A percentile compares a stretch with the other conserved stretches of the same genome.
These are phyloP conservation scores for Indicator maculatus DNA, from an alignment of 2,113 vertebrate genomes.

Conservation along the genomic window DNA sequence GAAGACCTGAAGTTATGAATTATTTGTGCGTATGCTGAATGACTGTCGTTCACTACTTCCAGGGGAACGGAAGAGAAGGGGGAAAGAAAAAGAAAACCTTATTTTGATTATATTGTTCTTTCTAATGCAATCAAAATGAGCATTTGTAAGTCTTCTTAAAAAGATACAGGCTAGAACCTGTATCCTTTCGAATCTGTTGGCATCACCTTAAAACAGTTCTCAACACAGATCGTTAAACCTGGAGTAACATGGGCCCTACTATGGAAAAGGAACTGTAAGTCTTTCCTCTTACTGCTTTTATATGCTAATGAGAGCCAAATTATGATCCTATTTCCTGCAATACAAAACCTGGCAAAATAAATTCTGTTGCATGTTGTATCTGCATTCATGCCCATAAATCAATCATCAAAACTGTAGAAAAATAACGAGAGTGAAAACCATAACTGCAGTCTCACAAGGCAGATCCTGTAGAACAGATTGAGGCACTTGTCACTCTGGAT, in stretches of 20 bases:
- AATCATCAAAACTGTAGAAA: background rate
- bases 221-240: background rate
- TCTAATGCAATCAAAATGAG: background rate
- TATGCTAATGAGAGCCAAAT: background rate
- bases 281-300: background rate
- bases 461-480: background rate
- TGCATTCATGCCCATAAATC: background rate
- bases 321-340: background rate
- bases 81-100: background rate
- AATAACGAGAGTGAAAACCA: background rate
- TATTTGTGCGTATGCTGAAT: constrained; percentile 56
- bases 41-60: constrained; percentile 43
- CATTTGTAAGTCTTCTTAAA: background rate
- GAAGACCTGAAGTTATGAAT: constrained; percentile 26
- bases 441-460: background rate
- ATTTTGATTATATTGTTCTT: background rate
- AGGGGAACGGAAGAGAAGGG: background rate
- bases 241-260: background rate
- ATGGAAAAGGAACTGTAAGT: background rate
- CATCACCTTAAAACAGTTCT: background rate
- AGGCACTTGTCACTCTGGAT: background rate
- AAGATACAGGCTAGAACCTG: background rate
- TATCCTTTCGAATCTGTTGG: background rate
- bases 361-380: background rate
- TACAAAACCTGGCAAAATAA: background rate